Evolutionary conservation across 2,888 invertebrate species (phyloP), one percentile per base, ranked within the genome.

Genomic region (Cephus spinipes): DNA sequence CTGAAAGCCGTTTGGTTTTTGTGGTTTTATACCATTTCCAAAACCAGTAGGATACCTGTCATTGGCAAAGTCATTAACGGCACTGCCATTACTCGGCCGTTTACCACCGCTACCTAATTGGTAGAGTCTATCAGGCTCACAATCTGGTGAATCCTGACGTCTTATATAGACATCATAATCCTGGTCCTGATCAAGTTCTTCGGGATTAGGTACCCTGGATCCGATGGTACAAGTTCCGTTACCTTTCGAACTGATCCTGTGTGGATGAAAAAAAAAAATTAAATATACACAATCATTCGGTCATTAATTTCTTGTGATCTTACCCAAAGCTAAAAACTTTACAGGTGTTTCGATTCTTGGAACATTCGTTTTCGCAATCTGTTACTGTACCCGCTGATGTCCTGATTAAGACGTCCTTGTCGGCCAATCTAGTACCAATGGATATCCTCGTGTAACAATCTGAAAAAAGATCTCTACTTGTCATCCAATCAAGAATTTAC

Each of bases 131-230:
- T 87, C 85, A 3, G 82, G 73, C 34, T 83, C 81, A 40, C 87
- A 87, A 30, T 82, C 11, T 1, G 83, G 83, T 6, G 84, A 79
- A 34, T 79, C 80, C 76, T 82, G 85, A 12, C 73, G 79, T 76
- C 80, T 94, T 71, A 93, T 91, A 86, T 94, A 95, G 76, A 94
- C 91, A 89, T 95, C 95, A 88, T 93, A 95, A 87, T 95, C 94
- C n/a, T 93, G 92, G 89, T 95, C 93, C 80, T 90, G 88, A 77
- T 92, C 89, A 15, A 94, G 92, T 73, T 93, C 94, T 73, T 92
- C 91, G 12, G 94, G 92, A 79, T 92, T 92, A 12, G 93, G 91
- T 82, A 92, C 89, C 79, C 92, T 91, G 71, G 91, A 88, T 79
- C 93, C 93, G 79, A 95, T 87, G 79, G 94, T 93, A 87, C 95